These are phyloP conservation scores for Babylonia areolata DNA, from an alignment of 1,140 invertebrate genomes.

Conservation along the genomic window DNA sequence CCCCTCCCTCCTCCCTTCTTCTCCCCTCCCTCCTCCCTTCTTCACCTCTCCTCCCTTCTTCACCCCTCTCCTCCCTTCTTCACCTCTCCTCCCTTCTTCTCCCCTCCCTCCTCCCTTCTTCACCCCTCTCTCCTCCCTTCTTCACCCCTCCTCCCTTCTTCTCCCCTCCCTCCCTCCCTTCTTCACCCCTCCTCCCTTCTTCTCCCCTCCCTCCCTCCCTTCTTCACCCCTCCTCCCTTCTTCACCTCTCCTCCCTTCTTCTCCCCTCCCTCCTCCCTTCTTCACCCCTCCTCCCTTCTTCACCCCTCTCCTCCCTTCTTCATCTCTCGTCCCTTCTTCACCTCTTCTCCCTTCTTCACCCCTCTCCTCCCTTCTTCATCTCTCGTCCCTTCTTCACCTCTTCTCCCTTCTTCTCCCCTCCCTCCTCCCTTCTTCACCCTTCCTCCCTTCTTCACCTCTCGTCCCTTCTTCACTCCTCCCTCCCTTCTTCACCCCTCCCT, in stretches of 20 bases:
- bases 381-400: neutral
- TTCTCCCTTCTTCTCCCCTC: neutral
- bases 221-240: neutral
- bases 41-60: neutral
- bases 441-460: neutral
- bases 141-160: too few relatives aligned
- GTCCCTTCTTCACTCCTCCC: conserved; percentile 26
- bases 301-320: neutral
- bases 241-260: neutral
- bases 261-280: neutral
- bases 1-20: neutral
- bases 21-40: neutral
- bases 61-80: neutral
- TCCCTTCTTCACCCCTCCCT: too few relatives aligned
- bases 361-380: too few relatives aligned
- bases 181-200: conserved; percentile 8
- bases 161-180: neutral
- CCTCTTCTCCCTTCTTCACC: too few relatives aligned
- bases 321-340: neutral
- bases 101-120: neutral
- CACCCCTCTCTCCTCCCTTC: neutral
- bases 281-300: neutral
- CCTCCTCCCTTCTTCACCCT: neutral
- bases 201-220: neutral
- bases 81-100: neutral